A percentile compares a stretch with the other conserved stretches of the same genome.
Evolutionary conservation across 2,797 vertebrate genomes (phyloP).

Genomic region (Gallirallus australis): DNA sequence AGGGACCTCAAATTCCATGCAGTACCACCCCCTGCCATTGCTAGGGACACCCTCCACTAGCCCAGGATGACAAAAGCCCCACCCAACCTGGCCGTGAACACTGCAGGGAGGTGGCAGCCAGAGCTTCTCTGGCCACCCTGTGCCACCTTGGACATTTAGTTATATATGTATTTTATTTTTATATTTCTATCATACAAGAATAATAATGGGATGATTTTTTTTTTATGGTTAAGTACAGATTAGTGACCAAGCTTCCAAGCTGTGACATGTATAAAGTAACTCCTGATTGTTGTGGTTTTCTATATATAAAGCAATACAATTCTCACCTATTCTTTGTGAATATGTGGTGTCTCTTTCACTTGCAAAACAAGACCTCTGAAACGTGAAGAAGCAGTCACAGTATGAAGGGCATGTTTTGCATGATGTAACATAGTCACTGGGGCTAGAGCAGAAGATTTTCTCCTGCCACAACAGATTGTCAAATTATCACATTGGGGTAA

Average conservation of each 20-base stretch:
- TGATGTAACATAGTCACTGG: neutral
- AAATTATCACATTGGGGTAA: conserved; percentile 40
- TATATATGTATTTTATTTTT: neutral
- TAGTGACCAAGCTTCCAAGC: conserved; percentile 12
- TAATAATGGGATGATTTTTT: neutral
- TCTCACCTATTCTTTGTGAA: conserved; percentile 21
- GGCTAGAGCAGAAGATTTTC: neutral
- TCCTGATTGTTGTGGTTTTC: neutral
- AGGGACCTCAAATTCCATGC: too few relatives aligned
- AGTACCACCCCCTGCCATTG: too few relatives aligned
- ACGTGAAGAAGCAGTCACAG: neutral
- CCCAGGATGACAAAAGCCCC: too few relatives aligned
- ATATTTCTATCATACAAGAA: neutral
- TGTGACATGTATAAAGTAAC: neutral
- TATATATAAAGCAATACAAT: conserved; percentile 28
- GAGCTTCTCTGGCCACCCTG: too few relatives aligned
- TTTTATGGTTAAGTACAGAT: neutral
- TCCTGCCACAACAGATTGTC: conserved; percentile 25
- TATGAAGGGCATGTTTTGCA: neutral
- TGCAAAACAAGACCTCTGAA: neutral
- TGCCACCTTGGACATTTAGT: neutral
- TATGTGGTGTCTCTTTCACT: neutral
- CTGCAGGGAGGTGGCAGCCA: too few relatives aligned
- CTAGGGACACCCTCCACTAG: too few relatives aligned
- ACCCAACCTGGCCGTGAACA: too few relatives aligned